These are phyloP conservation scores for Rousettus madagascariensis DNA, from an alignment of 2,797 vertebrate species.

Conservation along the genomic window DNA sequence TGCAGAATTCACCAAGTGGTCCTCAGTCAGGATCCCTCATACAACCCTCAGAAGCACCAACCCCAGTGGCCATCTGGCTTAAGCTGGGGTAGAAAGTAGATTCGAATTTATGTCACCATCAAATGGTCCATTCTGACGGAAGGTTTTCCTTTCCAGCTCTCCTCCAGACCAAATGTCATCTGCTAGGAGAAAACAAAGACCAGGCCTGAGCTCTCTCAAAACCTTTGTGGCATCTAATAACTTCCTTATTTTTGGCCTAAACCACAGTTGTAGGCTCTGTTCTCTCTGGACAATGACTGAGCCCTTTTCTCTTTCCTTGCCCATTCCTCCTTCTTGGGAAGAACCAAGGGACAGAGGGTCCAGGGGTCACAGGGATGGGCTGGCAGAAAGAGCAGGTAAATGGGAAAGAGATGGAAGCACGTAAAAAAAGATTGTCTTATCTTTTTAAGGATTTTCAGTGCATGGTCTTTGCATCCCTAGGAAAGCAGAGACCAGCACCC, in stretches of 20 bases:
- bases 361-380: neutral
- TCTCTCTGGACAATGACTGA: neutral
- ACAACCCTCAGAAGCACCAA: neutral
- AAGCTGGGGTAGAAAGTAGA: neutral
- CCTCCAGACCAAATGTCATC: rapidly evolving
- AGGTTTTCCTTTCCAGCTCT: neutral
- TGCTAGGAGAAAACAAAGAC: neutral
- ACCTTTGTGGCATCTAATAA: neutral
- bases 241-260: slow-evolving; percentile 22
- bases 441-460: neutral
- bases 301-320: neutral
- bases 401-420: neutral
- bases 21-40: neutral
- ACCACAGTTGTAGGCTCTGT: neutral
- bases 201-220: neutral
- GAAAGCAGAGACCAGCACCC: neutral
- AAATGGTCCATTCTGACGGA: neutral
- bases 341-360: too few relatives aligned
- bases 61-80: neutral
- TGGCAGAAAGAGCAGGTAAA: neutral
- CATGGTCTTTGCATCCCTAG: neutral
- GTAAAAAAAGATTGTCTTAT: neutral
- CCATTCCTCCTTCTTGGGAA: neutral
- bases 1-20: neutral
- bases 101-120: neutral